Conservation (phyloP, 2,113 vertebrate species). For the Garra rufa region DNA sequence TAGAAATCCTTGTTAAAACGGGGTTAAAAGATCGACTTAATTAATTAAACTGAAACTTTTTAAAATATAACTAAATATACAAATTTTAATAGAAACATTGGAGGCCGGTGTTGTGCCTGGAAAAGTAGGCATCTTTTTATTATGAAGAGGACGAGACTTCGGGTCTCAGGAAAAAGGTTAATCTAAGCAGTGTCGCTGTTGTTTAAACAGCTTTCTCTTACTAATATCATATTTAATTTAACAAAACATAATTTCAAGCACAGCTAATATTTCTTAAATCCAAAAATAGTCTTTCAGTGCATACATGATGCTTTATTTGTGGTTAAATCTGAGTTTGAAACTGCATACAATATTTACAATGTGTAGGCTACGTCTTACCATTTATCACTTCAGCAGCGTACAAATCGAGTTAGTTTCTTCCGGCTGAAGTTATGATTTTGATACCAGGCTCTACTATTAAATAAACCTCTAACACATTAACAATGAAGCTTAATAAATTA, state of each 20-base stretch:
- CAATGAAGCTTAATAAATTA: background rate
- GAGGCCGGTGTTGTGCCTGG: no score
- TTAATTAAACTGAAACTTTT: no score
- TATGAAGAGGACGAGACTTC: no score
- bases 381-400: background rate
- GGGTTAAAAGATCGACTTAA: no score
- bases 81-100: no score
- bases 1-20: no score
- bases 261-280: background rate
- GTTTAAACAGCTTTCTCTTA: background rate
- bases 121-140: no score
- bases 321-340: background rate
- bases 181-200: background rate
- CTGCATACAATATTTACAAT: background rate
- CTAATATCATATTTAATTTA: background rate
- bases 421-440: background rate
- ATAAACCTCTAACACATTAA: background rate
- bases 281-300: background rate
- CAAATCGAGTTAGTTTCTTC: background rate
- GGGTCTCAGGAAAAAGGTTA: no score
- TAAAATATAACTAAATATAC: no score
- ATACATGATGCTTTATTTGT: background rate
- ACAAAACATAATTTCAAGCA: background rate
- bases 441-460: background rate
- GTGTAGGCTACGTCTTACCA: background rate